Percentiles rank a stretch among this genome's conserved stretches.
phyloP scores from a whole-genome alignment of 2,113 vertebrate genomes.

The Petromus typicus region DNA sequence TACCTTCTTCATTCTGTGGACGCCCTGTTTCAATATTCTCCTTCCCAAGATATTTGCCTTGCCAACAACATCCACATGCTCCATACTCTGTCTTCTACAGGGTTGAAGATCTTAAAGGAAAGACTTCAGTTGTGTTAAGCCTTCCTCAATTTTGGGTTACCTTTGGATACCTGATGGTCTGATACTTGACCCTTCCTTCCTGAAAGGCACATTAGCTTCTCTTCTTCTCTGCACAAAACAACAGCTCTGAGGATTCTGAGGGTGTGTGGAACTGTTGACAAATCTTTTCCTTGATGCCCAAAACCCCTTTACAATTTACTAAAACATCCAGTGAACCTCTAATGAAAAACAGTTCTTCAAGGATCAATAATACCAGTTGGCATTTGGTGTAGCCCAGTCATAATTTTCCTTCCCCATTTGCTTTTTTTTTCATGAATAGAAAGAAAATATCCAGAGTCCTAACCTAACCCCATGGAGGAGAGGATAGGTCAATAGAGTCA shows the following conservation, averaged over 20 bases:
- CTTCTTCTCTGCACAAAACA: background rate
- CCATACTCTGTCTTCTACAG: background rate
- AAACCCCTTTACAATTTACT: background rate
- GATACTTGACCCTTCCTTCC: background rate
- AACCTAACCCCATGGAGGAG: background rate
- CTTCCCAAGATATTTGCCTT: background rate
- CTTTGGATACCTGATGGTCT: background rate
- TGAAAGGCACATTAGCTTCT: background rate
- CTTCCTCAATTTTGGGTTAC: background rate
- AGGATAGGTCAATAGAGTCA: background rate
- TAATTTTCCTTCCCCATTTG: background rate
- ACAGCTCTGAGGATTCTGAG: background rate
- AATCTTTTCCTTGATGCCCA: background rate
- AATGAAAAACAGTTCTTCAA: background rate
- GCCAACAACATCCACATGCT: background rate
- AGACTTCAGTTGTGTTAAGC: background rate
- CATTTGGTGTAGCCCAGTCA: background rate
- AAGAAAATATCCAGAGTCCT: background rate
- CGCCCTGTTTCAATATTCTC: background rate
- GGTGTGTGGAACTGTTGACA: background rate
- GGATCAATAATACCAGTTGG: background rate
- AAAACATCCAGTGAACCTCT: background rate
- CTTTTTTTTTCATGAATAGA: background rate
- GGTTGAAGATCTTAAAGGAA: background rate
- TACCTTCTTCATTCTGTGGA: background rate